Evolutionary conservation across 1,140 invertebrate species (phyloP), one percentile per base, ranked within the genome.

Genomic region (Helicoverpa zea): DNA sequence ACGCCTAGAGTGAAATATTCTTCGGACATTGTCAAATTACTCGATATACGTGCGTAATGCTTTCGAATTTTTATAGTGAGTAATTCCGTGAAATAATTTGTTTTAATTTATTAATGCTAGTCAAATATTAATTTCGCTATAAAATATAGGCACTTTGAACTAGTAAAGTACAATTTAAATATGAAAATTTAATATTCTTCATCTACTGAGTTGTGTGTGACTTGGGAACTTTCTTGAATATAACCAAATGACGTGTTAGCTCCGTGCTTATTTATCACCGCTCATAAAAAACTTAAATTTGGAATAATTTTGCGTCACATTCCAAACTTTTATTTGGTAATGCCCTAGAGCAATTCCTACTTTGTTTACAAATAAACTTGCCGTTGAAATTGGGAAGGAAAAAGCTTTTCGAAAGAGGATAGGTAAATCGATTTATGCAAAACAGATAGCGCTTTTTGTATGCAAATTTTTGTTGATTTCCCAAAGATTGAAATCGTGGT

Each of bases 391-490:
- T 89, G 88, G 87, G 87, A 92, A 90, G 87, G 89, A 91, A 92
- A 92, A 92, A 89, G 84, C 87, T 89, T 91, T 90, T 92, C 92
- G 90, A 91, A 92, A 91, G 88, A 91, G 92, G 88, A 92, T 91
- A 91, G 90, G 90, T 90, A 92, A 94, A 94, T 94, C 91, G 92
- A 94, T 94, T 92, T 94, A 94, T 94, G 91, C 91, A 91, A 94
- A 94, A 90, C 84, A 92, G 91, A 92, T 91, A 89, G 88, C 90
- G 88, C 92, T 91, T 94, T 94, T 94, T 94, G 88, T 92, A 94
- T 94, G 91, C 87, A 92, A 94, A 94, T 94, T 91, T 88, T 84
- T 90, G 90, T 92, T 92, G 90, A 94, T 94, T 94, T 94, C 86
- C 89, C 85, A 88, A 89, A 92, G 90, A 92, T 92, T 92, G 90